Conservation (phyloP, 2,113 vertebrate genomes). For the Morphnarchus princeps region DNA sequence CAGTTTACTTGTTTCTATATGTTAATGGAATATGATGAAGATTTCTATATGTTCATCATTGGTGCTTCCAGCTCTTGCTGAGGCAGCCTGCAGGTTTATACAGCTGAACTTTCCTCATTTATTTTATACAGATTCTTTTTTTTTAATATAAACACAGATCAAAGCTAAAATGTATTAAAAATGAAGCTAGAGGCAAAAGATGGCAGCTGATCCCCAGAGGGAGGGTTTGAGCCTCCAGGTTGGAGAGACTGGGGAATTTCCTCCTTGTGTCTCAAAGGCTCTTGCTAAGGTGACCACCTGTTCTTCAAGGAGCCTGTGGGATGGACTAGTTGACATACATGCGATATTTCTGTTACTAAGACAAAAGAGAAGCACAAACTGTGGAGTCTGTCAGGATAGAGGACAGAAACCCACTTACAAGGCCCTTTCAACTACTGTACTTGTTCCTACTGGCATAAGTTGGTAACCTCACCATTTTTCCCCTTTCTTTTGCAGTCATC, state of each 20-base stretch:
- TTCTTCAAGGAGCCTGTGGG: background rate
- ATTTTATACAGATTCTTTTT: conserved; percentile 9
- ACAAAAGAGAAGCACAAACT: background rate
- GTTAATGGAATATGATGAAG: background rate
- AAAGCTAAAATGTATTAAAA: conserved; percentile 19
- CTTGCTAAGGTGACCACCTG: background rate
- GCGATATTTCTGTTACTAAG: background rate
- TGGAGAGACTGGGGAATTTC: background rate
- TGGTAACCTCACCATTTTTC: background rate
- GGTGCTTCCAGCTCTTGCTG: background rate
- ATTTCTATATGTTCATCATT: background rate
- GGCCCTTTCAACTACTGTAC: background rate
- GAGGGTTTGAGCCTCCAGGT: background rate
- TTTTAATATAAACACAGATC: conserved; percentile 19
- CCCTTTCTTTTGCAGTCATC: background rate
- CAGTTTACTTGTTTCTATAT: background rate
- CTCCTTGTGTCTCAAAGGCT: background rate
- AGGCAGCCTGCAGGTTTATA: background rate
- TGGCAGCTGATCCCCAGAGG: background rate
- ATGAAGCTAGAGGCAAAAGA: background rate
- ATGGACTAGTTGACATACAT: background rate
- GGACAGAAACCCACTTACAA: background rate
- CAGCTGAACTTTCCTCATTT: background rate
- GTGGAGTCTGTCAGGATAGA: background rate
- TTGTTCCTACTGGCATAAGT: background rate